Conservation (phyloP, 1,140 invertebrate genomes). For the Hycleus phaleratus region DNA sequence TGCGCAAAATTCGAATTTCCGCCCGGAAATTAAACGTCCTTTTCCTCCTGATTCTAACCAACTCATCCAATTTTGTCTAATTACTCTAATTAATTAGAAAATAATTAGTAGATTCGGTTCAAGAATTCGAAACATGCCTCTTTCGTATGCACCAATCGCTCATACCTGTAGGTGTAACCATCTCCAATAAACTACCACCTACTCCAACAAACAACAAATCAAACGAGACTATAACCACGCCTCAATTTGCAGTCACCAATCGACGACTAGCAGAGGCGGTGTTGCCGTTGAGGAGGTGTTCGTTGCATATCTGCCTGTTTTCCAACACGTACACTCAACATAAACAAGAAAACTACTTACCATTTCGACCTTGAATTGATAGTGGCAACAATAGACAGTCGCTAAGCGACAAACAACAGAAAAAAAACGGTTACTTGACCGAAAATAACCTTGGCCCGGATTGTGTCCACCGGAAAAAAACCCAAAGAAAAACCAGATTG, state of each 20-base stretch:
- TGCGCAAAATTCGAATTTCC: too few relatives aligned
- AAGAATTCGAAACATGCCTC: neutral
- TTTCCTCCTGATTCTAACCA: slow-evolving; percentile 2
- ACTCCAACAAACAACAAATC: too few relatives aligned
- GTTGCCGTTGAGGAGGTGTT: slow-evolving; percentile 5
- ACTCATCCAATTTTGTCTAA: neutral
- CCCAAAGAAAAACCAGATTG: too few relatives aligned
- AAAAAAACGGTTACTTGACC: neutral
- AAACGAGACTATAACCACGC: neutral
- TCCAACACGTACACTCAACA: neutral
- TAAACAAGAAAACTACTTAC: neutral
- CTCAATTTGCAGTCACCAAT: neutral
- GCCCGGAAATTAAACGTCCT: slow-evolving; percentile 4
- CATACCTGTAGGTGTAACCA: neutral
- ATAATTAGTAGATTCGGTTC: neutral
- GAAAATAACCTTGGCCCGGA: slow-evolving; percentile 2
- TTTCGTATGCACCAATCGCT: neutral
- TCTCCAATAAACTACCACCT: too few relatives aligned
- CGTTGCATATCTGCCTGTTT: neutral
- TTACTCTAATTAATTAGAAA: neutral
- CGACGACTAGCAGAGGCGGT: neutral
- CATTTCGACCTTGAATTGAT: slow-evolving; percentile 11
- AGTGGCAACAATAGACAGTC: slow-evolving; percentile 4
- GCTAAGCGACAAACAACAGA: too few relatives aligned
- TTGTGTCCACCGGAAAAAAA: neutral